Evolutionary conservation across 2,113 vertebrate species (phyloP).

Genomic region (Albula glossodonta): DNA sequence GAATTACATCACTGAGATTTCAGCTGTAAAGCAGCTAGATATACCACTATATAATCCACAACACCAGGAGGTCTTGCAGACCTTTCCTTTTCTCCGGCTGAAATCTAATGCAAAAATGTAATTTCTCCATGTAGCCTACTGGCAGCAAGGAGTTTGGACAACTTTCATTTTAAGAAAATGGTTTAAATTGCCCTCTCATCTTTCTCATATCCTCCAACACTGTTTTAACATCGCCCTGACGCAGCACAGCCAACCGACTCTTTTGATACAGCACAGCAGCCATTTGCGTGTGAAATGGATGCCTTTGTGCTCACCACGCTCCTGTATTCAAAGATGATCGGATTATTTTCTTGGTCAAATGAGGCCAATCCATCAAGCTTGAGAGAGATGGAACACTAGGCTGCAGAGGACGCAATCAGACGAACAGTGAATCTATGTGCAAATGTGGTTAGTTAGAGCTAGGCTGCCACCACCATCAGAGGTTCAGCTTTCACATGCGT

Average conservation of each 20-base stretch:
- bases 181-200: not conserved
- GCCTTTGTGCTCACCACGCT: not conserved
- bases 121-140: not conserved
- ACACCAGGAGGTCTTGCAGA: not conserved
- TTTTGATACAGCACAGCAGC: not conserved
- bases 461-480: not conserved
- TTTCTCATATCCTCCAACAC: not conserved
- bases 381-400: constrained; percentile 24
- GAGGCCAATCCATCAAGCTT: constrained; percentile 31
- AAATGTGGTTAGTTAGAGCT: constrained; percentile 26
- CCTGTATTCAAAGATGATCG: constrained; percentile 21
- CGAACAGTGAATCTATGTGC: constrained; percentile 16
- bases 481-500: constrained; percentile 17
- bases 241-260: not conserved
- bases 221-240: not conserved
- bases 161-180: not conserved
- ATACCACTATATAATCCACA: not conserved
- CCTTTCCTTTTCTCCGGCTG: not conserved
- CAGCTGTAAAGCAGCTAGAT: not conserved
- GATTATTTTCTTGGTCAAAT: constrained; percentile 31
- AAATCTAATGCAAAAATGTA: not conserved
- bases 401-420: constrained; percentile 26
- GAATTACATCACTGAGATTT: not conserved
- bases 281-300: not conserved
- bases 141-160: not conserved